Evolutionary conservation across 2,113 vertebrate genomes (phyloP).

Genomic region (Ptilonorhynchus violaceus): DNA sequence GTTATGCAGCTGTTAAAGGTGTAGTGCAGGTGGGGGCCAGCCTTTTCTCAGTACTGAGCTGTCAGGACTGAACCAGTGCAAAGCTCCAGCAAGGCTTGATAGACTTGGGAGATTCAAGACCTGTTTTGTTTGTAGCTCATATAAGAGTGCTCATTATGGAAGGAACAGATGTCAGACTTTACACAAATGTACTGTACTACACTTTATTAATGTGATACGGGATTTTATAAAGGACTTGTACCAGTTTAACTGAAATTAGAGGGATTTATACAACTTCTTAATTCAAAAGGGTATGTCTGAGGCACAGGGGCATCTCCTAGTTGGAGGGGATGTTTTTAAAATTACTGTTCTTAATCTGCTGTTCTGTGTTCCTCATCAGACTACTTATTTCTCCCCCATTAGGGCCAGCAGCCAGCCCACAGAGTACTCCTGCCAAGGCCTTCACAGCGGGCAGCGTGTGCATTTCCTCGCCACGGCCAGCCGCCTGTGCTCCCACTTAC

Average conservation of each 20-base stretch:
- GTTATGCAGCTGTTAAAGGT: neutral
- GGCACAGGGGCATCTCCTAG: neutral
- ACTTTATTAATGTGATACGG: neutral
- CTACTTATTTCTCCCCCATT: conserved; percentile 6
- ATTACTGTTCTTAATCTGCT: neutral
- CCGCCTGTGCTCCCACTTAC: conserved; percentile 80
- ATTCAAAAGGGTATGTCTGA: neutral
- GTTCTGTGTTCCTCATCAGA: conserved; percentile 12
- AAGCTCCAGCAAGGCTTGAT: neutral
- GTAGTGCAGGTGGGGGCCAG: neutral
- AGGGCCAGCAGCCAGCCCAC: conserved; percentile 41
- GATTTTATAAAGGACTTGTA: neutral
- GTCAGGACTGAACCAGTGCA: neutral
- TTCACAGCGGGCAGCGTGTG: conserved; percentile 39
- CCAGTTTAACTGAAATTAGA: neutral
- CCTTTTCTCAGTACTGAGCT: neutral
- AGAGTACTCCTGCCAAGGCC: conserved; percentile 80
- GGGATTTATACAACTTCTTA: neutral
- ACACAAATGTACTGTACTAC: neutral
- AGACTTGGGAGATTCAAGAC: neutral
- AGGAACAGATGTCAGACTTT: neutral
- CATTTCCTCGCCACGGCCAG: conserved; percentile 78
- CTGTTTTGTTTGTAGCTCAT: neutral
- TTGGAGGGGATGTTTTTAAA: neutral
- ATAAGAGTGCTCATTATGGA: neutral